Percentiles rank a stretch among this genome's conserved stretches.
Conservation (phyloP, 2,113 vertebrate species). For the Dolichallabes microphthalmus region DNA sequence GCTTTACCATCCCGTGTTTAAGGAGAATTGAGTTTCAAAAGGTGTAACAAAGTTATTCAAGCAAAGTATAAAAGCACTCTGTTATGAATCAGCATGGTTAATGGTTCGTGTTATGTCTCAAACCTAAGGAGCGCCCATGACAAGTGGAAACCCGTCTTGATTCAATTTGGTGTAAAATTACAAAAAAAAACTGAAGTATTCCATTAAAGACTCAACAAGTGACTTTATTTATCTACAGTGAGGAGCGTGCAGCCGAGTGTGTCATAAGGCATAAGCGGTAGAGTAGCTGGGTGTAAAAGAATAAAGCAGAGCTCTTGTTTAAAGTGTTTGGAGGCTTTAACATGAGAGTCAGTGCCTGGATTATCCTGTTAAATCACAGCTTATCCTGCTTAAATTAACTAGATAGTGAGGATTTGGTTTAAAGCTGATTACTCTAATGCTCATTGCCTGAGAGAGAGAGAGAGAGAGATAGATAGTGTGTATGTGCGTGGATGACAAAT, state of each 20-base stretch:
- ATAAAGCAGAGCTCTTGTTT: conserved; percentile 1
- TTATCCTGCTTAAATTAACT: conserved; percentile 51
- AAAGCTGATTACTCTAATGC: conserved; percentile 47
- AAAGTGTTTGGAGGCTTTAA: conserved; percentile 37
- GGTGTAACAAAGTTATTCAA: not conserved
- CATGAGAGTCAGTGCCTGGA: conserved; percentile 27
- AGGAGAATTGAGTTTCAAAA: not conserved
- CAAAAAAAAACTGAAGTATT: not conserved
- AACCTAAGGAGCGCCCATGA: not conserved
- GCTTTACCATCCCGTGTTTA: not conserved
- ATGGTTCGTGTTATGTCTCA: not conserved
- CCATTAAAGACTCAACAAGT: not conserved
- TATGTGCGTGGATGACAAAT: conserved; percentile 32
- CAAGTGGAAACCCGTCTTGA: not conserved
- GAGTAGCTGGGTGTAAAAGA: not conserved
- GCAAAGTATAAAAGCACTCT: not conserved
- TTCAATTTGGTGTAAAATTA: not conserved
- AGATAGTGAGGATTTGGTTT: conserved; percentile 47
- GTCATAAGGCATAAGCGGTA: not conserved
- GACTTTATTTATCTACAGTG: not conserved
- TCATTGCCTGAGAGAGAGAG: conserved; percentile 32
- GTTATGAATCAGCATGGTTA: not conserved
- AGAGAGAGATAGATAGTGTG: conserved; percentile 20
- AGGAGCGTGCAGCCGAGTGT: not conserved
- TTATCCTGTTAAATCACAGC: conserved; percentile 49